A percentile compares a stretch with the other conserved stretches of the same genome.
Conservation (phyloP, 2,888 invertebrate species). For the Ormia ochracea region DNA sequence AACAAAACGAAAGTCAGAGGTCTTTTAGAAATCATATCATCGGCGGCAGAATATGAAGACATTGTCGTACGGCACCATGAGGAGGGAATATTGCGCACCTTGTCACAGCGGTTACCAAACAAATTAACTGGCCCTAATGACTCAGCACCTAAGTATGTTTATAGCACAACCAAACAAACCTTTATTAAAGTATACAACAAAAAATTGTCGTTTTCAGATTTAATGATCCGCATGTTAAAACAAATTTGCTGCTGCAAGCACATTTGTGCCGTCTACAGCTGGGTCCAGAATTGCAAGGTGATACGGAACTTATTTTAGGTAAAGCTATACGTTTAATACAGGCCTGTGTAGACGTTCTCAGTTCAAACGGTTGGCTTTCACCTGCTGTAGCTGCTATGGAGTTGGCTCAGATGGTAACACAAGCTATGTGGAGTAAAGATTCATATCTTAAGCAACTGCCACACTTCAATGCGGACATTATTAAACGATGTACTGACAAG, state of each 20-base stretch:
- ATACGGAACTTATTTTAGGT: slow-evolving; percentile 92
- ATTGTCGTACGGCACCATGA: slow-evolving; percentile 97
- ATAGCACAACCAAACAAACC: slow-evolving; percentile 41
- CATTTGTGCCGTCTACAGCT: slow-evolving; percentile 96
- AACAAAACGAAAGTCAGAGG: slow-evolving; percentile 98
- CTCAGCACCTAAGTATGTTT: slow-evolving; percentile 82
- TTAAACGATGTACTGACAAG: slow-evolving; percentile 93
- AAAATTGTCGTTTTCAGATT: slow-evolving; percentile 83
- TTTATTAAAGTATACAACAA: too few relatives aligned
- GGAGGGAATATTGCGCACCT: slow-evolving; percentile 86
- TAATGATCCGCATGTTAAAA: slow-evolving; percentile 98
- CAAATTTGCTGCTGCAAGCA: slow-evolving; percentile 95
- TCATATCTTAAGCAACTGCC: slow-evolving; percentile 97
- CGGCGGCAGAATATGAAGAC: slow-evolving; percentile 96
- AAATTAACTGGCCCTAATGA: slow-evolving; percentile 81
- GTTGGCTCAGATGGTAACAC: slow-evolving; percentile 99
- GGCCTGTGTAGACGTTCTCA: slow-evolving; percentile 97
- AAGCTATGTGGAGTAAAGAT: slow-evolving; percentile 99
- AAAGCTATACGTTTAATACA: slow-evolving; percentile 90
- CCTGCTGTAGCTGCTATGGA: slow-evolving; percentile 99
- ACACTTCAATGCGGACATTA: slow-evolving; percentile 92
- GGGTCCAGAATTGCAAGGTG: slow-evolving; percentile 96
- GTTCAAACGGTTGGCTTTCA: slow-evolving; percentile 97
- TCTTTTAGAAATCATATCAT: slow-evolving; percentile 97
- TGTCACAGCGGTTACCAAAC: slow-evolving; percentile 79